These are phyloP conservation scores for Gavia stellata DNA, from an alignment of 2,113 vertebrate genomes.

Conservation along the genomic window DNA sequence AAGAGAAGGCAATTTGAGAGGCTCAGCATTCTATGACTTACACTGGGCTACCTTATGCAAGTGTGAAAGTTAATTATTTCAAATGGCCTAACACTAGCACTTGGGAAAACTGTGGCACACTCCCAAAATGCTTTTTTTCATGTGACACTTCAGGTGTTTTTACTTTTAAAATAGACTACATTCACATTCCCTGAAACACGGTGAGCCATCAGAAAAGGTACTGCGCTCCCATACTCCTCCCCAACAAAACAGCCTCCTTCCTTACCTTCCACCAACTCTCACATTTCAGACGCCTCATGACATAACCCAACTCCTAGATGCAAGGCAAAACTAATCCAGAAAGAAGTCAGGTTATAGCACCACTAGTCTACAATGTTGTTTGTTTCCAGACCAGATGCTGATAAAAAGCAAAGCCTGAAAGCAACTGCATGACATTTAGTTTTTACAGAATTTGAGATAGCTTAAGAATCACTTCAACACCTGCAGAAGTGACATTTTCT, in stretches of 20 bases:
- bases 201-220: not conserved
- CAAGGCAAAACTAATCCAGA: not conserved
- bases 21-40: rapidly evolving
- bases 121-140: not conserved
- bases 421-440: not conserved
- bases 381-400: not conserved
- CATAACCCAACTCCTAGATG: not conserved
- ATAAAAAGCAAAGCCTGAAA: not conserved
- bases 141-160: not conserved
- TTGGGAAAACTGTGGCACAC: not conserved
- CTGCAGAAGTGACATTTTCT: not conserved
- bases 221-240: not conserved
- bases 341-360: not conserved
- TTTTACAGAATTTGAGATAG: not conserved
- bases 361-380: not conserved
- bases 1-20: rapidly evolving
- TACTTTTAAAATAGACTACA: not conserved
- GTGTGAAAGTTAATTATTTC: not conserved
- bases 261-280: not conserved
- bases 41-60: not conserved
- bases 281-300: not conserved
- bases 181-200: not conserved
- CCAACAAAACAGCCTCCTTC: not conserved
- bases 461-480: not conserved
- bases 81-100: not conserved